Percentiles rank a stretch among this genome's conserved stretches.
Conservation (phyloP, 2,797 vertebrate species). For the Periparus ater region DNA sequence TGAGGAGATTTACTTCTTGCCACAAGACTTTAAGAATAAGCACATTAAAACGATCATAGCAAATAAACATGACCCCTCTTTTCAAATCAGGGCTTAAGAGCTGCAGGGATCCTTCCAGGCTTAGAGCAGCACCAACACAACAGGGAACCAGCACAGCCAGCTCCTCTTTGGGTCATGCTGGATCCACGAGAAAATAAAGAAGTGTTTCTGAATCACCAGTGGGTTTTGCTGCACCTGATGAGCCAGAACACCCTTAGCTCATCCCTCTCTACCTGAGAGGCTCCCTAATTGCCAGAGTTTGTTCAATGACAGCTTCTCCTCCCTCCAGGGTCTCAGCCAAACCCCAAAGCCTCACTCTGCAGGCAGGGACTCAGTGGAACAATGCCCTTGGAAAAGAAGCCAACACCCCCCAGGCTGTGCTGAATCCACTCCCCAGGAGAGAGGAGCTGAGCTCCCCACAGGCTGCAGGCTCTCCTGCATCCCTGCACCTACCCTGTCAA, state of each 20-base stretch:
- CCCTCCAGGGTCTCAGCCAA: not conserved
- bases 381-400: not conserved
- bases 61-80: not conserved
- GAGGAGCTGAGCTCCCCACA: not conserved
- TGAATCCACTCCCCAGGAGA: not conserved
- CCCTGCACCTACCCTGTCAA: conserved; percentile 85
- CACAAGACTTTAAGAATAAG: conserved; percentile 50
- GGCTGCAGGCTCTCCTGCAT: not conserved
- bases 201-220: not conserved
- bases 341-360: not conserved
- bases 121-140: not conserved
- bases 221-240: not conserved
- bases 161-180: not conserved
- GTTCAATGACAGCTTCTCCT: not conserved
- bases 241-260: not conserved
- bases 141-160: not conserved
- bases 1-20: conserved; percentile 44
- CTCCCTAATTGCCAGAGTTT: not conserved
- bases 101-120: not conserved
- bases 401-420: not conserved
- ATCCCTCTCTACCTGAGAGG: not conserved
- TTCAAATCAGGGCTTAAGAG: conserved; percentile 11
- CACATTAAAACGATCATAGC: conserved; percentile 38
- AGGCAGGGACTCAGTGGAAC: not conserved
- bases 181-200: not conserved